Base-by-base conservation (phyloP, 2,113 vertebrate species). In the Deroptyus accipitrinus region DNA sequence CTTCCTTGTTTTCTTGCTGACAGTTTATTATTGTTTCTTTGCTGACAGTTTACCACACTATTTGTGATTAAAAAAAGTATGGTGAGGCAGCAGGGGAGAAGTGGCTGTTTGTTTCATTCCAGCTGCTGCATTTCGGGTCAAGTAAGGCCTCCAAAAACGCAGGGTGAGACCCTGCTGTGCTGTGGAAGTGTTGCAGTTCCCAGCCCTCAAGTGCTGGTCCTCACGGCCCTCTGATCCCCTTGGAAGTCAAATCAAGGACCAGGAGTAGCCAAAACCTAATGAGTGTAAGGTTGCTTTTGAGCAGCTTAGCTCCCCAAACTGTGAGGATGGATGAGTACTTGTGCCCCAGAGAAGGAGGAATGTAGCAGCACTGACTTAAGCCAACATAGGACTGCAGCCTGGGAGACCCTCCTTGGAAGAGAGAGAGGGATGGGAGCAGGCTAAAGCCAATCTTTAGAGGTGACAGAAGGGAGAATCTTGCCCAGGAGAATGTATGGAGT, bases 201-300 rank as follows among this genome's bases (percentile, higher is more conserved):
- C 23, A 82, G 87, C 23, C 28, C 37, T 23, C 0, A 0, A 1
- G 3, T 0, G 3, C 41, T 57, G 31, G 11, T 48, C 42, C 22
- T 85, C 12, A 8, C 2, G 11, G 72, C 74, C 19, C 55, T 64
- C 55, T 55, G 42, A 51, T 42, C 24, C 8, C 12, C 17, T 42
- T 61, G 30, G 37, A 89, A 81, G 28, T 42, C 44, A 91, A 83
- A 35, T 14, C 37, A 75, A 55, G 28, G 48, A 57, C 7, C 16
- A 89, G 28, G 10, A 90, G 11, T 1, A 46, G 41, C 27, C 88
- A 93, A 95, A 80, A 62, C 37, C 44, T 55, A 92, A 31, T 1
- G 8, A 83, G 8, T 3, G 2, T 18, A 48, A 82, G 28, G 28
- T 27, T 70, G 68, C 14, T 86, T 87, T 84, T 16, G 61, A 46